A percentile compares a stretch with the other conserved stretches of the same genome.
Conservation (phyloP, 2,797 vertebrate genomes). For the Nasua narica region DNA sequence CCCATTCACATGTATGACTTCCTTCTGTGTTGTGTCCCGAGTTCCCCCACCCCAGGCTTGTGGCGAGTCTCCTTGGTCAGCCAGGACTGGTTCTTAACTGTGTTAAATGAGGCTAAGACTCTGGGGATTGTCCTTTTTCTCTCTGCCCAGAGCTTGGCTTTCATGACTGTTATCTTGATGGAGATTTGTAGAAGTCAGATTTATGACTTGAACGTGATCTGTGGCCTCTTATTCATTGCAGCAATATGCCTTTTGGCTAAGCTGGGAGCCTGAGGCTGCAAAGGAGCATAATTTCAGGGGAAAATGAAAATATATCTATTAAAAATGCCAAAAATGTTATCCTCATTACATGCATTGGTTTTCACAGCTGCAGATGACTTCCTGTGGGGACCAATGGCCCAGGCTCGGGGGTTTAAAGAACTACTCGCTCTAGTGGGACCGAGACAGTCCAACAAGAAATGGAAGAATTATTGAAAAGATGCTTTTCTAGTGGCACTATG, state of each 20-base stretch:
- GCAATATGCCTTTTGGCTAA: conserved; percentile 13
- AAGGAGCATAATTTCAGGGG: conserved; percentile 1
- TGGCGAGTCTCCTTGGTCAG: background rate
- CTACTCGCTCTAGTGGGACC: background rate
- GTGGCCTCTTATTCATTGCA: background rate
- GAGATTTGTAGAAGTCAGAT: conserved; percentile 2
- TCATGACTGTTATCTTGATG: background rate
- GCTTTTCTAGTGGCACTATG: background rate
- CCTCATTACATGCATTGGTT: background rate
- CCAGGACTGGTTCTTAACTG: background rate
- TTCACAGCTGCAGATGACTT: conserved; percentile 11
- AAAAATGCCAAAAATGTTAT: background rate
- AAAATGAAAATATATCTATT: conserved; percentile 12
- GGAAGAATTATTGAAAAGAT: background rate
- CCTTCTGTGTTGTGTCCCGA: background rate
- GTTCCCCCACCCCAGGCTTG: background rate
- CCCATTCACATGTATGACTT: background rate
- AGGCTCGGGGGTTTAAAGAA: background rate
- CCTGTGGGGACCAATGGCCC: background rate
- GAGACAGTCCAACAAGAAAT: background rate
- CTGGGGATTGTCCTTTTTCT: background rate
- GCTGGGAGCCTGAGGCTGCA: background rate
- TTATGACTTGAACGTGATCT: conserved; percentile 7
- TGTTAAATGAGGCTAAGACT: background rate
- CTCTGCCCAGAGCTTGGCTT: background rate